Evolutionary conservation across 2,888 invertebrate species (phyloP).

Genomic region (Microchrysa polita): DNA sequence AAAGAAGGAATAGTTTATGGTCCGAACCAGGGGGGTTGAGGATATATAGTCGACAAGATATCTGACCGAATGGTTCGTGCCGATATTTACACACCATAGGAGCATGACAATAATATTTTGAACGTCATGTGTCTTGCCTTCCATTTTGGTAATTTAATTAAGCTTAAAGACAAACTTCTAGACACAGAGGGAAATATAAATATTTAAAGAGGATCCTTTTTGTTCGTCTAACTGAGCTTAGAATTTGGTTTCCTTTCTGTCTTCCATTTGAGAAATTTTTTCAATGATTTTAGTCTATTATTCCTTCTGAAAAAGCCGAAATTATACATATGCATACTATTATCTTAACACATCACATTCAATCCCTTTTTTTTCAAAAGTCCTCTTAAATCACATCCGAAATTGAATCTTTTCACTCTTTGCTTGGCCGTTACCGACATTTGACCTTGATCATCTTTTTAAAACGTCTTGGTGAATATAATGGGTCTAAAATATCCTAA

Average conservation of each 20-base stretch:
- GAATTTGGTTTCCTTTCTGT: not conserved
- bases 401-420: not conserved
- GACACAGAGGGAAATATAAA: no score
- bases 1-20: not conserved
- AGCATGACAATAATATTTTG: not conserved
- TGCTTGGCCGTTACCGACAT: slow-evolving; percentile 26
- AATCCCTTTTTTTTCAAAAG: not conserved
- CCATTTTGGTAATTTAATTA: not conserved
- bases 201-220: no score
- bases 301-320: no score
- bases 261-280: no score
- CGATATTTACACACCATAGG: not conserved
- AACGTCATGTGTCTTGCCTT: not conserved
- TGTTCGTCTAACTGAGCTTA: not conserved
- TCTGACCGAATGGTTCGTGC: no score
- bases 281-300: no score
- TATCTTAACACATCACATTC: no score
- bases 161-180: slow-evolving; percentile 6
- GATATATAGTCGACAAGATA: no score
- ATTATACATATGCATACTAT: no score
- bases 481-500: no score
- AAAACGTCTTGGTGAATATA: not conserved
- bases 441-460: slow-evolving; percentile 17
- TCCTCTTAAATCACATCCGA: not conserved
- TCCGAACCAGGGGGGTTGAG: not conserved